phyloP scores from a whole-genome alignment of 2,888 invertebrate species.

The Patella depressa region DNA sequence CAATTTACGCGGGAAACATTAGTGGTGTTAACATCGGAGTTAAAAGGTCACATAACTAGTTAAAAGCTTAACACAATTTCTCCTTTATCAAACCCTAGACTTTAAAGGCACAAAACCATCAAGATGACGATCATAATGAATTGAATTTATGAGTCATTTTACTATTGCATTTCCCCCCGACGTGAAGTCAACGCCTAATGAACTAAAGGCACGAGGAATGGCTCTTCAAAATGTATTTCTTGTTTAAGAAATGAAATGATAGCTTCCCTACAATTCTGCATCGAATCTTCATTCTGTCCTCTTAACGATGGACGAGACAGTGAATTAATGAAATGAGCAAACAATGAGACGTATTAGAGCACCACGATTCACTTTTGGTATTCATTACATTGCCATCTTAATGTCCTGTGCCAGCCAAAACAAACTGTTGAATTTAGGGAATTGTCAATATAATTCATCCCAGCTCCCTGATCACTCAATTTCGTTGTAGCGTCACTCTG shows the following conservation, averaged over 20 bases:
- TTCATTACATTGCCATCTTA: neutral
- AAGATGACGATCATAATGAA: neutral
- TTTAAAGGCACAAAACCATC: too few species aligned
- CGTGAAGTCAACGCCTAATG: slow-evolving; percentile 1
- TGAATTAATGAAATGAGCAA: slow-evolving; percentile 1
- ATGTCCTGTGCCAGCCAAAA: neutral
- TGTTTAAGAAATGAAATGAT: slow-evolving; percentile 11
- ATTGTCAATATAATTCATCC: slow-evolving; percentile 2
- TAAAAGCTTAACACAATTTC: neutral
- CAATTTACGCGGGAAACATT: neutral
- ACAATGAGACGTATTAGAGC: slow-evolving; percentile 1
- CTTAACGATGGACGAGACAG: neutral
- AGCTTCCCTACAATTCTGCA: neutral
- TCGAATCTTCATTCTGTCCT: neutral
- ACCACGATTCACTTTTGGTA: neutral
- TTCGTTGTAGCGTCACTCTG: too few species aligned
- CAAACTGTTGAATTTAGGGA: slow-evolving; percentile 6
- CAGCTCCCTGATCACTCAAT: too few species aligned
- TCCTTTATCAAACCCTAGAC: neutral
- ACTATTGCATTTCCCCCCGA: neutral
- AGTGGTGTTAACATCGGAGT: neutral
- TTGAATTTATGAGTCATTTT: slow-evolving; percentile 6
- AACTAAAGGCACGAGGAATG: neutral
- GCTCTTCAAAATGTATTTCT: slow-evolving; percentile 5
- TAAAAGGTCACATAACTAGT: neutral